phyloP scores from a whole-genome alignment of 2,797 vertebrate species.

The Odontamblyopus rebecca region DNA sequence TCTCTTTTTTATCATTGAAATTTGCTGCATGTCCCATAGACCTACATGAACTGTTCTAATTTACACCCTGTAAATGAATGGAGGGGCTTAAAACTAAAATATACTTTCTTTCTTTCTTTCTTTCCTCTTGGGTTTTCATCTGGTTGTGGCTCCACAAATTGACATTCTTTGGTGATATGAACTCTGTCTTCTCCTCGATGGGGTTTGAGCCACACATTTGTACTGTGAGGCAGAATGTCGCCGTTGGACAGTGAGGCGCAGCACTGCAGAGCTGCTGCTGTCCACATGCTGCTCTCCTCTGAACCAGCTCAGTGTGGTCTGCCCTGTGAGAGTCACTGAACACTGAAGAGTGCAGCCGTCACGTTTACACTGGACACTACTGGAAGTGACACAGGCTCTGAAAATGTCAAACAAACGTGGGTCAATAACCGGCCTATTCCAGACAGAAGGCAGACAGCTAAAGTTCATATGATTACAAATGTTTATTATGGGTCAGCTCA shows the following conservation, averaged over 20 bases:
- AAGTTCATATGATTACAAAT: too few relatives aligned
- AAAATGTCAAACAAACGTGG: not conserved
- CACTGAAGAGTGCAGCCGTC: conserved; percentile 35
- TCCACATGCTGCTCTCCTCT: conserved; percentile 20
- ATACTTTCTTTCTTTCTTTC: too few relatives aligned
- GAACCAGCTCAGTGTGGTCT: conserved; percentile 27
- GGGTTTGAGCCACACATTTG: conserved; percentile 34
- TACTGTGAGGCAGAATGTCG: not conserved
- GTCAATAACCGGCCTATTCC: too few relatives aligned
- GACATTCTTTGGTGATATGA: rapidly evolving
- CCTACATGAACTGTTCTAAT: too few relatives aligned
- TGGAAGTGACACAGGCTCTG: conserved; percentile 21
- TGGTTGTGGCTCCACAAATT: rapidly evolving
- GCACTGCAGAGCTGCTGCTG: conserved; percentile 15
- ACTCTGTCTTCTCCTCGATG: conserved; percentile 2
- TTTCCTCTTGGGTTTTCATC: too few relatives aligned
- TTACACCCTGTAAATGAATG: too few relatives aligned
- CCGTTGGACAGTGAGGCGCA: conserved; percentile 14
- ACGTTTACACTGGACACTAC: not conserved
- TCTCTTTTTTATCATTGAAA: too few relatives aligned
- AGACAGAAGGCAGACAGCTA: too few relatives aligned
- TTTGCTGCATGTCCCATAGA: too few relatives aligned
- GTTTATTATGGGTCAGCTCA: too few relatives aligned
- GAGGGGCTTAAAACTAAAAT: too few relatives aligned
- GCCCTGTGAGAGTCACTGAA: conserved; percentile 15